Base-by-base conservation (phyloP, 1,140 invertebrate genomes). In the Neodiprion pinetum region DNA sequence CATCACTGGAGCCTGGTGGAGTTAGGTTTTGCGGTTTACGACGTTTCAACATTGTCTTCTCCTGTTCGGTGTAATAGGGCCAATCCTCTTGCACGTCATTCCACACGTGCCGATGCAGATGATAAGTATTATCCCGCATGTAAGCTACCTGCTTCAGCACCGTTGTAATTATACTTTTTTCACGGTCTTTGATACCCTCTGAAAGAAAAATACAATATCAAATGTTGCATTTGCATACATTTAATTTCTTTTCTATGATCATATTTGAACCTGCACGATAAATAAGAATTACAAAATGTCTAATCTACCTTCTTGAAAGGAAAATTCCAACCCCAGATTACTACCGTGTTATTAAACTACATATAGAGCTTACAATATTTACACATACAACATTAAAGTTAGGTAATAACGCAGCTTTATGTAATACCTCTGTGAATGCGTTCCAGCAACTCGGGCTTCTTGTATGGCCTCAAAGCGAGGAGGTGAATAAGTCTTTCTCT, bases 1-100 rank as follows among this genome's bases (percentile, higher is more conserved):
- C 93, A 81, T 96, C 95, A 74, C 94, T 95, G 80, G 94, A 95
- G 69, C 95, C 92, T 9, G 95, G 95, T 67, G 95, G 95, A 12
- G 95, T 96, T 81, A 96, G 89, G 87, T 96, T 96, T 88, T 96
- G 94, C 78, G 95, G 95, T 89, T 96, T 96, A 80, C 94, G 93
- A 81, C 95, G 92, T 91, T 96, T 97, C 77, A 98, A 89, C 82
- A 95, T 92, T 82, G 96, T 92, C 85, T 92, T 92, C 83, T 99
- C 97, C 81, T 96, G 93, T 76, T 97, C 96, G 48, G 93, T 93
- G 83, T 97, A 98, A 89, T 95, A 97, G 61, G 95, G 94, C 97
- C 97, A 99, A 84, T 98, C 96, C 82, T 96, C 94, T 80, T 95
- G 93, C 69, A 99, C 96, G 83, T 98, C 96, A 84, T 95, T 96